phyloP scores from a whole-genome alignment of 2,888 invertebrate genomes.

The Phyllotreta striolata region DNA sequence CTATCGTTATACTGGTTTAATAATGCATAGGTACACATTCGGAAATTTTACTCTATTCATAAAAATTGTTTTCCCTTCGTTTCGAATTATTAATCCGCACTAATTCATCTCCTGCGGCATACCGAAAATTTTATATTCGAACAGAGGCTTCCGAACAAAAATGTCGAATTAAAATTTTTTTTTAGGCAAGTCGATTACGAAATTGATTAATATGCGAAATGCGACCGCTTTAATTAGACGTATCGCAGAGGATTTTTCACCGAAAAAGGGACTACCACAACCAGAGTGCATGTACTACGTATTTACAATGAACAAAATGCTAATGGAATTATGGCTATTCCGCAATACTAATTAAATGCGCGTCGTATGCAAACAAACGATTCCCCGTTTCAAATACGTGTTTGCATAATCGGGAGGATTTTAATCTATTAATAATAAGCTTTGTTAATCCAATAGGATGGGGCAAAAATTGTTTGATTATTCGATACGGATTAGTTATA shows the following conservation, averaged over 20 bases:
- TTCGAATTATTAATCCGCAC: not conserved
- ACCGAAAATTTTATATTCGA: not conserved
- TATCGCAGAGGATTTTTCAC: no score
- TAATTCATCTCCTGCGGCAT: not conserved
- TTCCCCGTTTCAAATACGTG: conserved; percentile 21
- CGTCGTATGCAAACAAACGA: conserved; percentile 29
- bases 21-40: not conserved
- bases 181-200: no score
- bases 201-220: no score
- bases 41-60: no score
- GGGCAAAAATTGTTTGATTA: not conserved
- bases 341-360: conserved; percentile 18
- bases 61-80: not conserved
- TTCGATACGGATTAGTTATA: no score
- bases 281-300: not conserved
- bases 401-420: conserved; percentile 18
- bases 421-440: conserved; percentile 27
- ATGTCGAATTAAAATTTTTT: no score
- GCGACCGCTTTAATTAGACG: no score
- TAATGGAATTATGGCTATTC: conserved; percentile 21
- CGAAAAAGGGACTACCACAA: no score
- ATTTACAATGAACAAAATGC: conserved; percentile 7
- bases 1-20: not conserved
- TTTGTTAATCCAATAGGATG: not conserved
- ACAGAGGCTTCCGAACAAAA: no score